These are phyloP conservation scores for Oryzias melastigma DNA, from an alignment of 2,113 vertebrate species.

Conservation along the genomic window DNA sequence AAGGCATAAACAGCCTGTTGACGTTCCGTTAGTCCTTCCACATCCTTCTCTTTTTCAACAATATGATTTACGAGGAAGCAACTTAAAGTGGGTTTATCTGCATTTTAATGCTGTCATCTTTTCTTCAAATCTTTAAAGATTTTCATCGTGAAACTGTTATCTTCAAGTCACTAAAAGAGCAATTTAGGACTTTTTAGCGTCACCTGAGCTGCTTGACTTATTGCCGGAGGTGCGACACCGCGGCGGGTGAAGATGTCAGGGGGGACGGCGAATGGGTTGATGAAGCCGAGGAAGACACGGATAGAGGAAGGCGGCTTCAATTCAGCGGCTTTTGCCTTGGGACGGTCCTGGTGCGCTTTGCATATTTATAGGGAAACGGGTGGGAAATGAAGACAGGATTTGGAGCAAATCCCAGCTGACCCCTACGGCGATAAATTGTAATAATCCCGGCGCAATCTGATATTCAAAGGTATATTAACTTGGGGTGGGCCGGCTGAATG, in stretches of 20 bases:
- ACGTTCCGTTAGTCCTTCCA: no score
- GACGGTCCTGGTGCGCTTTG: slow-evolving; percentile 53
- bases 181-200: no score
- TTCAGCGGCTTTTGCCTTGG: slow-evolving; percentile 57
- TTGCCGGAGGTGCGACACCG: no score
- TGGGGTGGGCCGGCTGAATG: slow-evolving; percentile 20
- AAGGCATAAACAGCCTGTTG: no score
- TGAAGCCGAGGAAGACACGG: background rate
- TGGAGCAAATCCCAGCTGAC: slow-evolving; percentile 61
- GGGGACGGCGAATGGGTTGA: slow-evolving; percentile 11
- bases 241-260: slow-evolving; percentile 2
- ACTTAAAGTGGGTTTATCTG: no score
- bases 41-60: no score
- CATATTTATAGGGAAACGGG: slow-evolving; percentile 61
- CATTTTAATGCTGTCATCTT: no score
- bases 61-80: no score
- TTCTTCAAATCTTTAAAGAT: no score
- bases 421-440: slow-evolving; percentile 49
- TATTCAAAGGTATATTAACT: slow-evolving; percentile 62
- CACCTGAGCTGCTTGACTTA: no score
- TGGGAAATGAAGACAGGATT: slow-evolving; percentile 56
- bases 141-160: no score
- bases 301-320: slow-evolving; percentile 4
- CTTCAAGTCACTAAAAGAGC: no score
- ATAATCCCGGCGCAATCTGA: slow-evolving; percentile 53